A percentile compares a stretch with the other conserved stretches of the same genome.
Evolutionary conservation across 2,113 vertebrate genomes (phyloP).

Genomic region (Addax nasomaculatus): DNA sequence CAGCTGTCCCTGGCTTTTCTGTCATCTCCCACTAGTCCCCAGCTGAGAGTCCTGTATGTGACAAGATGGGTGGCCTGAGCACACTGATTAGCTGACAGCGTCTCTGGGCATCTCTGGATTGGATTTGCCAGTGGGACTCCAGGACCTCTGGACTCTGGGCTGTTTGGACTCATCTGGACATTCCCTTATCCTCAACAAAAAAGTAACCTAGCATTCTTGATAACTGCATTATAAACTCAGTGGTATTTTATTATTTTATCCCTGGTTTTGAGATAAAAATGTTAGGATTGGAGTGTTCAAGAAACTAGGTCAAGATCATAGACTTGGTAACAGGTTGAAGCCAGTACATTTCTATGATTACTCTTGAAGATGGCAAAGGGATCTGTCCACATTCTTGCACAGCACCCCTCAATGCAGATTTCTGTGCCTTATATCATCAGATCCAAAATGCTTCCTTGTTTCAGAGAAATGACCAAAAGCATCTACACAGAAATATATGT

Average conservation of each 20-base stretch:
- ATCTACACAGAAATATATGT: not conserved
- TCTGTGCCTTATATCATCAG: not conserved
- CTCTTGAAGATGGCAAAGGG: not conserved
- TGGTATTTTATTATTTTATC: not conserved
- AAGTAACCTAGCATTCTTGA: not conserved
- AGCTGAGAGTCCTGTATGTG: not conserved
- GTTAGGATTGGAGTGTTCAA: not conserved
- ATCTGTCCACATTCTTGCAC: not conserved
- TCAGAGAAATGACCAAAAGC: not conserved
- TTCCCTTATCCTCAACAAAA: not conserved
- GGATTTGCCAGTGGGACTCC: not conserved
- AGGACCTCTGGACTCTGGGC: not conserved
- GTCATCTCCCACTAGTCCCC: too few relatives aligned
- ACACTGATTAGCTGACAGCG: not conserved
- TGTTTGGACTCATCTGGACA: not conserved
- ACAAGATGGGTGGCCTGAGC: not conserved
- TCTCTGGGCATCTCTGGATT: not conserved
- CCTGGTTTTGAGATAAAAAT: not conserved
- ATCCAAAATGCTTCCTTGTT: not conserved
- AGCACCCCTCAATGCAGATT: not conserved
- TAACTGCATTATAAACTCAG: not conserved
- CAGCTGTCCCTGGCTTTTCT: not conserved
- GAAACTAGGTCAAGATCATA: not conserved
- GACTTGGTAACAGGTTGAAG: not conserved
- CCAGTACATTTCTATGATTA: not conserved